A percentile compares a stretch with the other conserved stretches of the same genome.
These are phyloP conservation scores for Hipparchia semele DNA, from an alignment of 2,888 invertebrate genomes.

Conservation along the genomic window DNA sequence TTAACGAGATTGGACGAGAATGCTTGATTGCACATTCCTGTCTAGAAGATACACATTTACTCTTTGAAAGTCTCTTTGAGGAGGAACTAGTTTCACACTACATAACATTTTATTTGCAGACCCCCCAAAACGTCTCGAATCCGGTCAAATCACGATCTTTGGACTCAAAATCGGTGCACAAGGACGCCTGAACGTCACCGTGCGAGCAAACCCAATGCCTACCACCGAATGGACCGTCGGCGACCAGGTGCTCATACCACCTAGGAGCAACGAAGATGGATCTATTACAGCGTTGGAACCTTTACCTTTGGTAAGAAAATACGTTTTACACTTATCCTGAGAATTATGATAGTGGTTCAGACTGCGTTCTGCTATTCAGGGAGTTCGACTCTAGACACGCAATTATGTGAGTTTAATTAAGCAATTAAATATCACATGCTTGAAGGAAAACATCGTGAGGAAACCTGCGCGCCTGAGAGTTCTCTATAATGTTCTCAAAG, in stretches of 20 bases:
- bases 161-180: constrained; percentile 88
- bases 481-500: too few species aligned
- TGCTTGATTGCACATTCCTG: too few species aligned
- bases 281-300: constrained; percentile 57
- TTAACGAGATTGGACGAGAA: too few species aligned
- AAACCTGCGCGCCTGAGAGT: too few species aligned
- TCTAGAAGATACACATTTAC: too few species aligned
- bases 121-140: constrained; percentile 84
- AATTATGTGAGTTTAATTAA: too few species aligned
- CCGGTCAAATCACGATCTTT: constrained; percentile 85
- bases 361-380: too few species aligned
- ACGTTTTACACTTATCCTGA: too few species aligned
- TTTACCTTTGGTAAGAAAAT: constrained; percentile 55
- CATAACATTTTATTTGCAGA: constrained; percentile 69
- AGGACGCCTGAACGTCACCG: constrained; percentile 88
- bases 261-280: constrained; percentile 47
- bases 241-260: constrained; percentile 58
- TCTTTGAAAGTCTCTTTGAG: neutral
- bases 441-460: too few species aligned
- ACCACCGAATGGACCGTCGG: constrained; percentile 87
- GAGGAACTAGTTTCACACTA: neutral
- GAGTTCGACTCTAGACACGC: too few species aligned
- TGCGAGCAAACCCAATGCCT: constrained; percentile 88
- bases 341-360: too few species aligned
- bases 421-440: too few species aligned